Evolutionary conservation across 2,113 vertebrate species (phyloP).

Genomic region (Cyprinodon tularosa): DNA sequence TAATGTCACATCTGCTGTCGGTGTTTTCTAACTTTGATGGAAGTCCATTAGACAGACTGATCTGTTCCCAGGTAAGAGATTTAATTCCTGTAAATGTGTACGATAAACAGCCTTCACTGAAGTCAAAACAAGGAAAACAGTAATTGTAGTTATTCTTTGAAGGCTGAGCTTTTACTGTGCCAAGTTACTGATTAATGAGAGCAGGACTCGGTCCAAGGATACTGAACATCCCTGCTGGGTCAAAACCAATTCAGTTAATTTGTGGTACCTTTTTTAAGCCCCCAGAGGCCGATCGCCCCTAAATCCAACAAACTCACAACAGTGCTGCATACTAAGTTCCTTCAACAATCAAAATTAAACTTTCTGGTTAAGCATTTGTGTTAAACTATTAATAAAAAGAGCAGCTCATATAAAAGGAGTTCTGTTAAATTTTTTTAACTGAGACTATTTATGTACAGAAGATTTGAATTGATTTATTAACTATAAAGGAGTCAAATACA

Average conservation of each 20-base stretch:
- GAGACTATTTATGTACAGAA: no score
- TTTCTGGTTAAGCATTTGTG: no score
- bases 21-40: background rate
- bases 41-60: background rate
- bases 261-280: background rate
- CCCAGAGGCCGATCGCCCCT: no score
- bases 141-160: background rate
- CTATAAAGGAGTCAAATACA: background rate
- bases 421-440: no score
- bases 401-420: no score
- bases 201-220: background rate
- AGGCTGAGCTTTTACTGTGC: background rate
- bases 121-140: constrained; percentile 1
- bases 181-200: constrained; percentile 8
- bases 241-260: background rate
- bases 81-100: background rate
- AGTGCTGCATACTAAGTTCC: background rate
- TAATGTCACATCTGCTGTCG: background rate
- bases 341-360: background rate
- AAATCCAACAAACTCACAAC: background rate
- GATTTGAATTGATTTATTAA: no score
- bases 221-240: rapidly evolving
- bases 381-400: background rate
- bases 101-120: background rate
- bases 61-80: background rate